These are phyloP conservation scores for Pimephales promelas DNA, from an alignment of 2,113 vertebrate genomes.

Conservation along the genomic window DNA sequence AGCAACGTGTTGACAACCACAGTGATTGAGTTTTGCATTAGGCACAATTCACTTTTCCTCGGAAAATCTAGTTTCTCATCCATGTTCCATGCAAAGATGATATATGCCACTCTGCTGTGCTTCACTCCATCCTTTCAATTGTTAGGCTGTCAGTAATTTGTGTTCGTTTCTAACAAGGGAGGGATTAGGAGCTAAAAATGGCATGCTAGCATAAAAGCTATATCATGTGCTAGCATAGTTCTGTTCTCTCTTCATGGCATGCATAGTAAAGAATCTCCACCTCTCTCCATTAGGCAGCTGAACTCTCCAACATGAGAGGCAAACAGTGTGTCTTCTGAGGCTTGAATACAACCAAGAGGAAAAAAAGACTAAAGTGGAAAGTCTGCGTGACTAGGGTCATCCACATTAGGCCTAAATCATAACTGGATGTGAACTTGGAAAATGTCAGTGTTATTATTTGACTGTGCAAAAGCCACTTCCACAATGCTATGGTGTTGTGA, in stretches of 20 bases:
- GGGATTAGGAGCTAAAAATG: slow-evolving; percentile 15
- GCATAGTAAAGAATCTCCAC: background rate
- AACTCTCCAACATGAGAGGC: background rate
- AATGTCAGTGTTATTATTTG: background rate
- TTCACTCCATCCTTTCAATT: slow-evolving; percentile 19
- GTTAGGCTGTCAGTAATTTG: slow-evolving; percentile 32
- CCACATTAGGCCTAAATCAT: background rate
- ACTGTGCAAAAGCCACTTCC: background rate
- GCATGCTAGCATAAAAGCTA: background rate
- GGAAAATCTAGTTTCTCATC: slow-evolving; percentile 1
- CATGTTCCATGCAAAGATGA: background rate
- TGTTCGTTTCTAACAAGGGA: background rate
- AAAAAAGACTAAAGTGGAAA: background rate
- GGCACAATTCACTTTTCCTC: background rate
- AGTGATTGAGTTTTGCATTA: background rate
- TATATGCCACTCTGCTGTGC: background rate
- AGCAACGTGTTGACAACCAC: background rate
- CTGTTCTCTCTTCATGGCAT: background rate
- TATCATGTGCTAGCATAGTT: slow-evolving; percentile 12
- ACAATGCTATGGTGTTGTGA: background rate
- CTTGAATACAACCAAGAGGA: background rate
- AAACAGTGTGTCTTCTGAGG: background rate
- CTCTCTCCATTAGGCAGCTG: background rate
- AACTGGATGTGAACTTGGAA: background rate
- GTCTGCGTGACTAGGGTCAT: background rate